Conservation (phyloP, 2,888 invertebrate genomes). For the Ophion costatus region DNA sequence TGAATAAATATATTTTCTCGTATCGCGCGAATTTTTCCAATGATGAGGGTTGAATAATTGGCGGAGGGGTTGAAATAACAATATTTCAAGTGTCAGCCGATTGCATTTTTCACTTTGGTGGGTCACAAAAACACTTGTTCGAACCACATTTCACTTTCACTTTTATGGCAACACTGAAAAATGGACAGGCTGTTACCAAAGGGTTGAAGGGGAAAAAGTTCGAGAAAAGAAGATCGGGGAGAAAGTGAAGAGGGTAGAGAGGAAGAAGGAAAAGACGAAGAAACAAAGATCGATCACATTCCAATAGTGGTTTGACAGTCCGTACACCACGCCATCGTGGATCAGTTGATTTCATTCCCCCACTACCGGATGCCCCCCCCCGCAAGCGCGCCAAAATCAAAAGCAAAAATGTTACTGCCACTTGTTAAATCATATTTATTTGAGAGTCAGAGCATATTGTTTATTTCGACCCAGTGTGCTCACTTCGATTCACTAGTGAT, state of each 20-base stretch:
- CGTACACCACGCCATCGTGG: conserved; percentile 48
- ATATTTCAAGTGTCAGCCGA: neutral
- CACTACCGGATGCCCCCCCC: conserved; percentile 1
- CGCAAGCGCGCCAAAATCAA: conserved; percentile 49
- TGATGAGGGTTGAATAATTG: neutral
- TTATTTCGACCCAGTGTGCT: neutral
- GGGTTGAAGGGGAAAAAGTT: conserved; percentile 7
- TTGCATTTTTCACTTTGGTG: neutral
- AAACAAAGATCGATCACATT: conserved; percentile 34
- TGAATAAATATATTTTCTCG: neutral
- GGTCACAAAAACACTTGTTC: conserved; percentile 22
- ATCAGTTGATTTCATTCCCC: conserved; percentile 42
- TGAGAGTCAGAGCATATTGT: conserved; percentile 1
- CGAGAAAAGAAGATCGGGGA: conserved; percentile 3
- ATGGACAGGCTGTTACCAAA: neutral
- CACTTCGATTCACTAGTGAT: neutral
- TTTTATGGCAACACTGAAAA: neutral
- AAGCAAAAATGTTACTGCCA: conserved; percentile 19
- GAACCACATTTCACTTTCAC: conserved; percentile 57
- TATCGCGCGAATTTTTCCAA: neutral
- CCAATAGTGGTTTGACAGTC: conserved; percentile 46
- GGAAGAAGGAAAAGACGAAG: conserved; percentile 29
- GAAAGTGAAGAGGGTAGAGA: conserved; percentile 24
- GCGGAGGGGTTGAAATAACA: neutral
- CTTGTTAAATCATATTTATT: conserved; percentile 20